Evolutionary conservation across 2,888 invertebrate genomes (phyloP).

Genomic region (Periphyllus acericola): DNA sequence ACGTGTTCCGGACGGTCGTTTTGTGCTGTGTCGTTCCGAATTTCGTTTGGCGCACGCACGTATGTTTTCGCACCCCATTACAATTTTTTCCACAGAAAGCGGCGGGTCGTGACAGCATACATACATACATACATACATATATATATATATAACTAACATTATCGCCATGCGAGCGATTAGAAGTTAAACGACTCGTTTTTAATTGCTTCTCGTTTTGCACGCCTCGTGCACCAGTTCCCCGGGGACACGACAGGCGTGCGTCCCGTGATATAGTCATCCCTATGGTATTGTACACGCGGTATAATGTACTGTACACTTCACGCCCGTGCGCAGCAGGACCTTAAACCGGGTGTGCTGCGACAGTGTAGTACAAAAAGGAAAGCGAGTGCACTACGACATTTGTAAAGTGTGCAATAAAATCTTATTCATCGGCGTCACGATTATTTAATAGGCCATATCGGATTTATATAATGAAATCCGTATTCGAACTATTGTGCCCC

Average conservation of each 20-base stretch:
- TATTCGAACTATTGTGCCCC: too few species aligned
- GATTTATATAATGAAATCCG: too few species aligned
- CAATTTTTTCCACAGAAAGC: background rate
- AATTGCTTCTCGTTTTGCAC: constrained; percentile 48
- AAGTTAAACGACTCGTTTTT: constrained; percentile 52
- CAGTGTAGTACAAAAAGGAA: too few species aligned
- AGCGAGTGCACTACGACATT: too few species aligned
- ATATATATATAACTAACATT: too few species aligned
- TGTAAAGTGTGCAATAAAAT: too few species aligned
- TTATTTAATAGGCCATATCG: too few species aligned
- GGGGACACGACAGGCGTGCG: constrained; percentile 4
- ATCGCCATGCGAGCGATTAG: constrained; percentile 37
- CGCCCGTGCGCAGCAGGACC: background rate
- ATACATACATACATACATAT: too few species aligned
- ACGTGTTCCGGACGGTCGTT: background rate
- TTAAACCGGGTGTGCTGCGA: too few species aligned
- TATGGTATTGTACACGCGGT: background rate
- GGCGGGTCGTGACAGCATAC: background rate
- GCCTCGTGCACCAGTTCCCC: background rate
- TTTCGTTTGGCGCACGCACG: background rate
- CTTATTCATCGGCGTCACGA: too few species aligned
- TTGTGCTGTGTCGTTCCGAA: background rate
- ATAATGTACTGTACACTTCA: too few species aligned
- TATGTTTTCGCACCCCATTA: background rate
- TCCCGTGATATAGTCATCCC: background rate